Conservation (phyloP, 2,113 vertebrate species). For the Potamarius usumacintae region DNA sequence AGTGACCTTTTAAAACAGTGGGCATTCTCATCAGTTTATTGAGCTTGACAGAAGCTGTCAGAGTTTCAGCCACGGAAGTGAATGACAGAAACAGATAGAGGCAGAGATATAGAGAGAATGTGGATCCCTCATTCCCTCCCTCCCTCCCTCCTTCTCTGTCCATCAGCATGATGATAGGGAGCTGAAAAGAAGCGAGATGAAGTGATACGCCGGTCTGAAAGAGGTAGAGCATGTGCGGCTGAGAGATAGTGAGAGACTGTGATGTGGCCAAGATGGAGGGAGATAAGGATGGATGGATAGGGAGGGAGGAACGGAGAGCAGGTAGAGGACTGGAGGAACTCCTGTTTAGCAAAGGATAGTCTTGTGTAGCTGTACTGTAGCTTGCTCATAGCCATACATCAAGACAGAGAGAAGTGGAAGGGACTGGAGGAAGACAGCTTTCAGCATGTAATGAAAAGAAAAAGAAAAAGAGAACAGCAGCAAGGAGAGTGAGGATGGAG, state of each 20-base stretch:
- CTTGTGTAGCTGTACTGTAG: background rate
- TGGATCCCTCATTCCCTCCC: slow-evolving; percentile 42
- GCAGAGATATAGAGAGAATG: slow-evolving; percentile 40
- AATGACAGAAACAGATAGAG: slow-evolving; percentile 44
- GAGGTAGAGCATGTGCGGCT: slow-evolving; percentile 52
- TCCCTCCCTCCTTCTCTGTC: slow-evolving; percentile 37
- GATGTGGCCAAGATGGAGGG: slow-evolving; percentile 35
- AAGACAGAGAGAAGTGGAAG: slow-evolving; percentile 5
- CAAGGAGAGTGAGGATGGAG: slow-evolving; percentile 9
- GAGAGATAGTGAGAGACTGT: slow-evolving; percentile 45
- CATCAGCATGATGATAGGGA: slow-evolving; percentile 52
- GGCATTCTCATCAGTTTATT: background rate
- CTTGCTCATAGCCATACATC: background rate
- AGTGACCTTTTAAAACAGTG: slow-evolving; percentile 25
- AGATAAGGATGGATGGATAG: slow-evolving; percentile 18
- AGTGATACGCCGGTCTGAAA: slow-evolving; percentile 52
- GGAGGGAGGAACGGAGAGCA: background rate
- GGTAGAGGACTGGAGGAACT: background rate
- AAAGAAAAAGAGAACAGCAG: slow-evolving; percentile 9
- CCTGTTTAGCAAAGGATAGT: slow-evolving; percentile 18
- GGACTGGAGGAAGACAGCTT: slow-evolving; percentile 25
- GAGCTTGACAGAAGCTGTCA: slow-evolving; percentile 44
- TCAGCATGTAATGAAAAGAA: slow-evolving; percentile 19
- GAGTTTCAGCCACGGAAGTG: slow-evolving; percentile 21
- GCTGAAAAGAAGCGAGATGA: slow-evolving; percentile 42